Percentiles rank a stretch among this genome's conserved stretches.
Conservation (phyloP, 1,140 invertebrate genomes). For the Rhizoglyphus robini region DNA sequence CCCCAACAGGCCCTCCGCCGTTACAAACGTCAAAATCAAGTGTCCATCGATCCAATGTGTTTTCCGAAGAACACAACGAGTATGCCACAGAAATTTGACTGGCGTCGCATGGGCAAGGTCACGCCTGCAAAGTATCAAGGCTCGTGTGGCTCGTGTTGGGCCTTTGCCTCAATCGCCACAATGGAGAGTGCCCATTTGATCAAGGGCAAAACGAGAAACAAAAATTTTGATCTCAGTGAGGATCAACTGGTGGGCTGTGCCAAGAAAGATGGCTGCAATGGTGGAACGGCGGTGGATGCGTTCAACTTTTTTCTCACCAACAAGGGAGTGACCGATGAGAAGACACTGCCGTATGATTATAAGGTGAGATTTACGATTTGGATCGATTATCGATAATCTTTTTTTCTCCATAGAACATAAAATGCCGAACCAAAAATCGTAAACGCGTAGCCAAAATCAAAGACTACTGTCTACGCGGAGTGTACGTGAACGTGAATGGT, state of each 20-base stretch:
- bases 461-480: conserved; percentile 9
- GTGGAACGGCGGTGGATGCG: conserved; percentile 66
- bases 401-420: too few relatives aligned
- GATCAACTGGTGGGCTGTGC: conserved; percentile 96
- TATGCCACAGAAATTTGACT: conserved; percentile 63
- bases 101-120: conserved; percentile 59
- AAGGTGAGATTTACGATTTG: too few relatives aligned
- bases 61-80: conserved; percentile 23
- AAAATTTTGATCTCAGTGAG: conserved; percentile 81
- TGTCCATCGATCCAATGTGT: neutral
- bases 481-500: neutral
- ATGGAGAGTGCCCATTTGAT: conserved; percentile 9
- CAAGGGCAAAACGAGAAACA: conserved; percentile 36
- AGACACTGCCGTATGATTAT: conserved; percentile 9
- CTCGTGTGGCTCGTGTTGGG: conserved; percentile 17
- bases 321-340: conserved; percentile 22
- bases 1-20: neutral
- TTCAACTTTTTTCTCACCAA: conserved; percentile 39
- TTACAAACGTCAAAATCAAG: neutral
- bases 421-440: neutral
- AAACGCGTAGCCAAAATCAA: neutral
- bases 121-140: conserved; percentile 65
- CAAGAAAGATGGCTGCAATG: conserved; percentile 82
- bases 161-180: conserved; percentile 3
- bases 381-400: too few relatives aligned